Evolutionary conservation across 2,797 vertebrate species (phyloP), one percentile per base, ranked within the genome.

Genomic region (Hephaestus fuliginosus): DNA sequence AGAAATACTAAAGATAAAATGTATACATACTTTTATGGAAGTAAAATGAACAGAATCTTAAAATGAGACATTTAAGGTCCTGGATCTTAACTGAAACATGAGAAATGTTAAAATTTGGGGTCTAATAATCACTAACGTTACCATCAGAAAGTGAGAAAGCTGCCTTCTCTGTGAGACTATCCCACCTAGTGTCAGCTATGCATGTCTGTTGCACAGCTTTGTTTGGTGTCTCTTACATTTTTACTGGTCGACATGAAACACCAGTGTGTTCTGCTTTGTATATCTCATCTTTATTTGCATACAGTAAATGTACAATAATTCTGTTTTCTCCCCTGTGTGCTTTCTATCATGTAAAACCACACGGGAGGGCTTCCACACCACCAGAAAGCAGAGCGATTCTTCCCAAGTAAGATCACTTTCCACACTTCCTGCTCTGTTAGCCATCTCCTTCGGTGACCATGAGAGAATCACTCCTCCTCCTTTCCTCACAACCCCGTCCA

Each of bases 301-400:
- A 58, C 72, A 91, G 65, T 91, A 89, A 88, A 93, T 67, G 51
- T 83, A 62, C 30, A 76, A 70, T 78, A 22, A 76, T 75, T 75
- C 30, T 53, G 0, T 22, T 51, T 49, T 53, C 3, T 84, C 60
- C 57, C 44, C 48, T 61, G 60, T 64, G 1, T 78, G 12, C 63
- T 61, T 56, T 65, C 61, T 46, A 44, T 74, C 3, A 18, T 69
- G 53, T 62, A 5, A 76, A 76, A 30, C 28, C 7, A 48, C 14
- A 15, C 14, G 1, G n/a, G 6, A 66, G 68, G 15, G 28, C 39
- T 36, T 65, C 48, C 7, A 52, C 49, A 18, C 13, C 11, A 25
- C 28, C 28, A 62, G 41, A 62, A 39, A 66, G 55, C 22, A 46
- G 2, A 57, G n/a, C 14, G 4, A 67, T 43, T 51, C 62, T 80